Conservation (phyloP, 2,797 vertebrate genomes). For the Myioborus melanocephalus region DNA sequence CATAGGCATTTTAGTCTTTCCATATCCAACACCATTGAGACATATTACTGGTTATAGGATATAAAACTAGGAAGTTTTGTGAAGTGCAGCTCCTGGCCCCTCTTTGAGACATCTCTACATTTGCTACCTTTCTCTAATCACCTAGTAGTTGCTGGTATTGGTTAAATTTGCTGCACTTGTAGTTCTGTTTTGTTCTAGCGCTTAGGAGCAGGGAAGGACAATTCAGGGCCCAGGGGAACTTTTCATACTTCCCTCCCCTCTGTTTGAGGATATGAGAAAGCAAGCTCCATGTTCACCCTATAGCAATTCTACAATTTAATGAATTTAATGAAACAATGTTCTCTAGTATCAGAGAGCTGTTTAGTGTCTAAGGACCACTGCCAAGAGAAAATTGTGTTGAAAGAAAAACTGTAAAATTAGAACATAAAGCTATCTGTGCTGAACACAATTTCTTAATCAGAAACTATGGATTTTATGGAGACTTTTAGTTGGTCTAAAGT, state of each 20-base stretch:
- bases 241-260: neutral
- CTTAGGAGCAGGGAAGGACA: neutral
- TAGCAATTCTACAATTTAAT: neutral
- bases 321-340: neutral
- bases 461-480: neutral
- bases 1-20: neutral
- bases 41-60: neutral
- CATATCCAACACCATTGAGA: neutral
- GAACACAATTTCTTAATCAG: neutral
- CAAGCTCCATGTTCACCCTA: neutral
- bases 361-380: neutral
- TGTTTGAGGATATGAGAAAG: neutral
- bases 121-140: neutral
- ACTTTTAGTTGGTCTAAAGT: neutral
- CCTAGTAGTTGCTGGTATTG: neutral
- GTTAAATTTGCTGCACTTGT: neutral
- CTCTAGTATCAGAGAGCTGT: neutral
- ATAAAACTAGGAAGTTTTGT: neutral
- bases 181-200: neutral
- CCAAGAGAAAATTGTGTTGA: neutral
- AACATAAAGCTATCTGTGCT: accelerated
- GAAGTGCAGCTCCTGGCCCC: neutral
- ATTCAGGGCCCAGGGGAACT: neutral
- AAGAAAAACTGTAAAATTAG: neutral
- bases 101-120: neutral